Percentiles rank a stretch among this genome's conserved stretches.
phyloP scores from a whole-genome alignment of 2,113 vertebrate species.

The Neogobius melanostomus region DNA sequence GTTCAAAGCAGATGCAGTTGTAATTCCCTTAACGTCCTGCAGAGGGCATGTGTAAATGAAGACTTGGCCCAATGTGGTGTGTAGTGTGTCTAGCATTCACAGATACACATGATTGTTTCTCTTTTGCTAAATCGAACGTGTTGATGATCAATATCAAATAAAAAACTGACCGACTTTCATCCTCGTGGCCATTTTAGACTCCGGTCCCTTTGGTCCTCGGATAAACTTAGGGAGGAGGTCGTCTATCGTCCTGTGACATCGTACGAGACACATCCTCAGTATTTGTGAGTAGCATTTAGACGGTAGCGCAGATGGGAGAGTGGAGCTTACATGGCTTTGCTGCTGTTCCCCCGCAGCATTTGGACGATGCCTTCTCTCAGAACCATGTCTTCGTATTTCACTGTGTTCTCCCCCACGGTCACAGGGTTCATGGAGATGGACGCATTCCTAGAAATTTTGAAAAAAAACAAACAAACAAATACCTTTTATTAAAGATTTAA shows the following conservation, averaged over 20 bases:
- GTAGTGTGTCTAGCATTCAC: no score
- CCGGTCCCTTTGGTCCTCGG: constrained; percentile 66
- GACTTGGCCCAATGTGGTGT: no score
- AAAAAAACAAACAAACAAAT: background rate
- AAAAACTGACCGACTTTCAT: constrained; percentile 56
- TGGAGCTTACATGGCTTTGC: constrained; percentile 69
- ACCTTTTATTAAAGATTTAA: background rate
- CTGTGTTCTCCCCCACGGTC: constrained; percentile 69
- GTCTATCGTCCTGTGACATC: constrained; percentile 58
- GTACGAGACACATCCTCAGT: background rate
- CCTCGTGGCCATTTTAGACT: constrained; percentile 68
- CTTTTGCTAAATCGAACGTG: no score
- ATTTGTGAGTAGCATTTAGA: no score
- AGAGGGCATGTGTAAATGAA: background rate
- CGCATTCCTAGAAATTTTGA: constrained; percentile 74
- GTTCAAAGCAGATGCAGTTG: background rate
- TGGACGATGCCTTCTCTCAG: constrained; percentile 71
- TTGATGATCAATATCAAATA: no score
- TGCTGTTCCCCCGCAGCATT: constrained; percentile 70
- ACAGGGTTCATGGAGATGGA: constrained; percentile 77
- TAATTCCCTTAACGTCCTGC: background rate
- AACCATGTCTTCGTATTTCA: constrained; percentile 65
- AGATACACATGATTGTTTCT: no score
- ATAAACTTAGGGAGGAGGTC: constrained; percentile 70
- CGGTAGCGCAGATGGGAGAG: no score